These are phyloP conservation scores for Eidolon helvum DNA, from an alignment of 2,113 vertebrate genomes.

Conservation along the genomic window DNA sequence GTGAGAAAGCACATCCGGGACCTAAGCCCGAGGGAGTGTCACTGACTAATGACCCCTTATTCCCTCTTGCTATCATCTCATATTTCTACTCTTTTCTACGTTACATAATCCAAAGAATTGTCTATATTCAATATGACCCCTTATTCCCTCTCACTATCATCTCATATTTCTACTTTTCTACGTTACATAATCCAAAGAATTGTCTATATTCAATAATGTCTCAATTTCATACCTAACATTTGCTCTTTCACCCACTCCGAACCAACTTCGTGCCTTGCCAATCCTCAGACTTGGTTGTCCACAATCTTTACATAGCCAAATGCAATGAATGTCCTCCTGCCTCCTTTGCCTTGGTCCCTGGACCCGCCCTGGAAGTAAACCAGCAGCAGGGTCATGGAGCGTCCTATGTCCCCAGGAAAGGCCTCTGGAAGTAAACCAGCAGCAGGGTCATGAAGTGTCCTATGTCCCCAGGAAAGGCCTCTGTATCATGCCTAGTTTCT, in stretches of 20 bases:
- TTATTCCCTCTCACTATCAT: neutral
- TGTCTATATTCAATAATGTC: neutral
- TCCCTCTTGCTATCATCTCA: no score
- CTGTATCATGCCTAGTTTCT: no score
- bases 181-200: neutral
- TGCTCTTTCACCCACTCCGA: neutral
- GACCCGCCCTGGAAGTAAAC: no score
- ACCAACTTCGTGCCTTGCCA: neutral
- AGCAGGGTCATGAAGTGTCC: neutral
- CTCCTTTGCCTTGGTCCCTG: neutral
- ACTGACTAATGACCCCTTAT: no score
- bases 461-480: neutral
- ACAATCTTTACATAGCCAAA: neutral
- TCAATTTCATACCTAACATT: no score
- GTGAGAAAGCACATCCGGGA: no score
- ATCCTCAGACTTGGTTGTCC: neutral
- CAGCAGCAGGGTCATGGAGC: no score
- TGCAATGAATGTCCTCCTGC: no score
- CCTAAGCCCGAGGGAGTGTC: no score
- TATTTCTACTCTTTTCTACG: neutral
- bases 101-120: neutral
- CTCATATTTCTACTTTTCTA: neutral
- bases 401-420: neutral
- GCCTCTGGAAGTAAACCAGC: no score
- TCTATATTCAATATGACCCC: neutral